Percentiles rank a stretch among this genome's conserved stretches.
phyloP scores from a whole-genome alignment of 1,140 invertebrate species.

The Oncopodura yosiiana region DNA sequence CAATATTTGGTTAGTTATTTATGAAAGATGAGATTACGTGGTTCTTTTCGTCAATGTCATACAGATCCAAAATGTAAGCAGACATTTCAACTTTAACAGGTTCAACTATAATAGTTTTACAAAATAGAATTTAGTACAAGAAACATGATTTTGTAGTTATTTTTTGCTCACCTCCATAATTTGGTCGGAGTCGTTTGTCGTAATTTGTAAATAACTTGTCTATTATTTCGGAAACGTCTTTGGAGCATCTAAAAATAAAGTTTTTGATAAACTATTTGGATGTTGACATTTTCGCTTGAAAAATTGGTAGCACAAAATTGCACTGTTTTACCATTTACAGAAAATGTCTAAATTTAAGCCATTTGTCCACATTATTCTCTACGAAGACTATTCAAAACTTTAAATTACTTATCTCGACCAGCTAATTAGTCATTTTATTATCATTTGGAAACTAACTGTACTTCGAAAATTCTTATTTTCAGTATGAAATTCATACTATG shows the following conservation, averaged over 20 bases:
- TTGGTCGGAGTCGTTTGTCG: slow-evolving; percentile 93
- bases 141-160: slow-evolving; percentile 39
- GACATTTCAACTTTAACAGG: not conserved
- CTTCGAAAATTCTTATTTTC: too few relatives aligned
- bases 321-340: too few relatives aligned
- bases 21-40: not conserved
- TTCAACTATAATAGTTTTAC: not conserved
- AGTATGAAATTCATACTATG: too few relatives aligned
- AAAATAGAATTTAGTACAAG: not conserved
- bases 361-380: too few relatives aligned
- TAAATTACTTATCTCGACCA: too few relatives aligned
- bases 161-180: slow-evolving; percentile 78
- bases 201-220: slow-evolving; percentile 52
- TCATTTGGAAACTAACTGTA: too few relatives aligned
- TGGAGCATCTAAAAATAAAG: too few relatives aligned
- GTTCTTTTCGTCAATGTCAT: slow-evolving; percentile 8
- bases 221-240: slow-evolving; percentile 1
- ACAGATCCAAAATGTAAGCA: slow-evolving; percentile 16
- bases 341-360: too few relatives aligned
- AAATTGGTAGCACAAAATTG: not conserved
- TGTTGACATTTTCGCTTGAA: not conserved
- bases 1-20: not conserved
- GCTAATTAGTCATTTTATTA: too few relatives aligned
- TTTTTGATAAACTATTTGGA: too few relatives aligned
- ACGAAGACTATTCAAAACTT: too few relatives aligned